Evolutionary conservation across 2,113 vertebrate species (phyloP).

Genomic region (Dromaius novaehollandiae): DNA sequence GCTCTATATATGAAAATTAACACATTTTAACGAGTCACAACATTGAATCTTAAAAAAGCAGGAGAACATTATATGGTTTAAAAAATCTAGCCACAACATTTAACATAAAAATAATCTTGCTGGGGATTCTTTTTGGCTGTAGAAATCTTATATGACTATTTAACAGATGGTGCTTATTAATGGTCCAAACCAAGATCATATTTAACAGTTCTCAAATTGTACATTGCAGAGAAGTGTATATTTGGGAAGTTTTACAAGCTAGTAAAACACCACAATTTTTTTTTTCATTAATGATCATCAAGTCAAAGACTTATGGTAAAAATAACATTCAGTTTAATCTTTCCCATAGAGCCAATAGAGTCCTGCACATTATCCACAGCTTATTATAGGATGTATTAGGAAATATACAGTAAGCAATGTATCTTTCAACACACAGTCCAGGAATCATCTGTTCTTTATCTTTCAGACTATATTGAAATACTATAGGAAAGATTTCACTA

Average conservation of each 20-base stretch:
- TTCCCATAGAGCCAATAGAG: neutral
- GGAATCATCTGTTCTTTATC: neutral
- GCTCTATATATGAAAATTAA: conserved; percentile 11
- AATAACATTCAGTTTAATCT: neutral
- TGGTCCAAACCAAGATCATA: neutral
- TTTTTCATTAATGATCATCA: neutral
- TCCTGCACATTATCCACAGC: neutral
- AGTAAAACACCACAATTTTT: neutral
- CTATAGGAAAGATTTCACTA: neutral
- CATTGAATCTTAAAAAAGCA: neutral
- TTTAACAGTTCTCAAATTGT: neutral
- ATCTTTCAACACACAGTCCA: neutral
- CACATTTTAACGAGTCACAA: neutral
- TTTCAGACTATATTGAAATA: neutral
- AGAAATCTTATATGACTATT: neutral
- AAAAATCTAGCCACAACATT: neutral
- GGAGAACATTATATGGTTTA: neutral
- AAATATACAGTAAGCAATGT: neutral
- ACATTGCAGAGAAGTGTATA: neutral
- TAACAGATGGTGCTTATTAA: neutral
- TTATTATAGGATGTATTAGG: neutral
- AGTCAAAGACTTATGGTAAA: neutral
- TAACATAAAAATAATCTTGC: neutral
- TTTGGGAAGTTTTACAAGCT: neutral
- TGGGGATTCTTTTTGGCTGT: neutral